A percentile compares a stretch with the other conserved stretches of the same genome.
These are phyloP conservation scores for Salvelinus fontinalis DNA, from an alignment of 2,113 vertebrate species.

Conservation along the genomic window DNA sequence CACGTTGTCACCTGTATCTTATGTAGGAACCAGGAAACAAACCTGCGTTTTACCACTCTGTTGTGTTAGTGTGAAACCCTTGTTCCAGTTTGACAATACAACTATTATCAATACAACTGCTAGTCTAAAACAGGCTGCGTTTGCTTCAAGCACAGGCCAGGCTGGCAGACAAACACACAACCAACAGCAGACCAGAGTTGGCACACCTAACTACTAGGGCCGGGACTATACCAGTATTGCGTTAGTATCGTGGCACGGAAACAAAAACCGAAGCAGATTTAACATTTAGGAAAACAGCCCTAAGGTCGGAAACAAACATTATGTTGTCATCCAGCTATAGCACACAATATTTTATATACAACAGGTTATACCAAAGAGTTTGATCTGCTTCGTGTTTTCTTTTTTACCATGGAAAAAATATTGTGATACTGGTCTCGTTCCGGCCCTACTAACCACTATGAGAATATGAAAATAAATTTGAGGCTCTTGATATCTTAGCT, in stretches of 20 bases:
- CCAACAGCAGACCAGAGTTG: not conserved
- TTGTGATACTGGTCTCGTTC: no score
- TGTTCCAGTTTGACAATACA: constrained; percentile 31
- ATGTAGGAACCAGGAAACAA: constrained; percentile 43
- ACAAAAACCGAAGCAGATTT: no score
- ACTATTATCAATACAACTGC: not conserved
- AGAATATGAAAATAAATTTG: constrained; percentile 23
- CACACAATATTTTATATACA: no score
- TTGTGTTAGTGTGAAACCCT: not conserved
- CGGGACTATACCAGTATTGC: no score
- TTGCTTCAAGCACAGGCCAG: constrained; percentile 37
- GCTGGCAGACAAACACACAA: constrained; percentile 22
- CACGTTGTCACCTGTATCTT: constrained; percentile 40
- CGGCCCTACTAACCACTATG: constrained; percentile 13
- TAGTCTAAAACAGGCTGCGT: constrained; percentile 11
- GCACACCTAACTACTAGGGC: no score
- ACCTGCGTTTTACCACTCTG: constrained; percentile 47
- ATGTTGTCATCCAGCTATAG: no score
- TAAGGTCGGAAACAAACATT: no score
- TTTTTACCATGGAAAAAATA: no score
- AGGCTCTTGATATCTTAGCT: not conserved
- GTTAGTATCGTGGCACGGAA: no score
- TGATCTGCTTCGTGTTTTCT: no score
- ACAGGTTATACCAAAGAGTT: no score
- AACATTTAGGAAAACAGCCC: no score